Evolutionary conservation across 2,797 vertebrate genomes (phyloP), one percentile per base, ranked within the genome.

Genomic region (Macropodus opercularis): DNA sequence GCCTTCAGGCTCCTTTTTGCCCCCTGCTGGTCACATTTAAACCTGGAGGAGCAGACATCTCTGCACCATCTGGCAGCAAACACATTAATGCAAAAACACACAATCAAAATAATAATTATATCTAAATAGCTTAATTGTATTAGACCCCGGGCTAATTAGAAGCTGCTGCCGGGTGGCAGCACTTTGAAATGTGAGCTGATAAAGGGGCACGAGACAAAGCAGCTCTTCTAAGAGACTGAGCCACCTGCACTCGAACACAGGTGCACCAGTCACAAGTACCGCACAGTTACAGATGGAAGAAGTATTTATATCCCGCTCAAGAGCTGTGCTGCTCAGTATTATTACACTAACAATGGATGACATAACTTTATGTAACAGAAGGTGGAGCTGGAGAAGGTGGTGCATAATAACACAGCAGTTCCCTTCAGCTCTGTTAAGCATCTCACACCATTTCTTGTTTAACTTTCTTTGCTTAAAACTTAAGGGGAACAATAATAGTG

Each of bases 11-110:
- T 26, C 29, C 34, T 18, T 11, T 17, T 14, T n/a, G 38, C 77
- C 73, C 73, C 43, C 64, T 84, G 63, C 65, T 83, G 77, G 79
- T 48, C 44, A 54, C 29, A 53, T 34, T 32, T 6, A 40, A 12
- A 12, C 29, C 27, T 47, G 15, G 38, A 13, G 2, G n/a, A 46
- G 11, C n/a, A 71, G 17, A n/a, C 2, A 9, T 15, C 22, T 23
- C 5, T 31, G 11, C 32, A 43, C 35, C 8, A 6, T 10, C 46
- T 12, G 34, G 9, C 27, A 41, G 5, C 19, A 15, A n/a, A 4
- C 19, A 29, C 17, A 23, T 32, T 4, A 47, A 44, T 2, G 6
- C 13, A 22, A 64, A 6, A 12, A 11, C 27, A 26, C 22, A 47
- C 11, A 26, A 48, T 17, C 31, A 23, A 14, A 31, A 6, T 19